Evolutionary conservation across 2,113 vertebrate genomes (phyloP), one percentile per base, ranked within the genome.

Genomic region (Rissa tridactyla): DNA sequence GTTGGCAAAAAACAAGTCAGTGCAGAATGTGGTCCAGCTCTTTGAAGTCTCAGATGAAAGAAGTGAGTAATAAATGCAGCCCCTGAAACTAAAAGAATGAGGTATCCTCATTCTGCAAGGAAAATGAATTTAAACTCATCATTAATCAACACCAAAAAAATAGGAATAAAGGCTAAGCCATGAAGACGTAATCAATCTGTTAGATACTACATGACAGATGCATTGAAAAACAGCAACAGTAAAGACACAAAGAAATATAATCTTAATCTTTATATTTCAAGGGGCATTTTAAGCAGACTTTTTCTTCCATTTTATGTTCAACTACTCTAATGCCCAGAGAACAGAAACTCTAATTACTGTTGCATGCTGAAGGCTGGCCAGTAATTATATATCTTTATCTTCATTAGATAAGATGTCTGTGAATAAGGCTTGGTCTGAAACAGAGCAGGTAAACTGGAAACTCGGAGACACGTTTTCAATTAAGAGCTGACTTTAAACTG

Each of bases 271-370:
- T 47, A 4, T 38, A 58, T 73, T 90, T 64, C 85, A 36, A 11
- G 4, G 20, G 29, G 80, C 27, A 79, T 82, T 82, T 72, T 70
- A 49, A 85, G 40, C 21, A 92, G 34, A 65, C 49, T 51, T 66
- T 54, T 71, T 72, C 58, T 32, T 40, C 42, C 49, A 49, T 54
- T 58, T 79, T 83, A 44, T 65, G 73, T 88, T 95, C 54, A 52
- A 52, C 51, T 40, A 47, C 44, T 72, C 44, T 29, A 46, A 38
- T 57, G 47, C 80, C 88, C 77, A 89, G 79, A 92, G 93, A 86
- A 76, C 60, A 91, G 79, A 73, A 95, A 88, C 62, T 95, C 58
- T 95, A 96, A 96, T 96, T 96, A 96, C 82, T 81, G 86, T 65
- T 93, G n/a, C 26, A 6, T 10, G 89, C 89, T 75, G 38, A 92